Evolutionary conservation across 2,888 invertebrate species (phyloP).

Genomic region (Mythimna albipuncta): DNA sequence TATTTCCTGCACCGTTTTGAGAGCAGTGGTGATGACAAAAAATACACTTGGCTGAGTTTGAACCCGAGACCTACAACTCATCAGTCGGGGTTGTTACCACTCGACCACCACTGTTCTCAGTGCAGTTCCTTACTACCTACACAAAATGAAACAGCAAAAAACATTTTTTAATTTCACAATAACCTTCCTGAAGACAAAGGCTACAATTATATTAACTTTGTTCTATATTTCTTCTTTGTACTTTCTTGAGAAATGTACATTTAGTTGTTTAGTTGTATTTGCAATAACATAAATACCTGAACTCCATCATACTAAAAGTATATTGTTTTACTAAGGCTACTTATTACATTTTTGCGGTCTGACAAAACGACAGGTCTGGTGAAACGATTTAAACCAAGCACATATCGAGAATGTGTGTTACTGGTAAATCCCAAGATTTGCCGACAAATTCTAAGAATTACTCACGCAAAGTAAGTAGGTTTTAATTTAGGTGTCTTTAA

Average conservation of each 20-base stretch:
- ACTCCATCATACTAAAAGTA: background rate
- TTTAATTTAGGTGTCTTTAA: too few species aligned
- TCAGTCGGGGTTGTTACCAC: too few species aligned
- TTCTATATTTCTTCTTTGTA: background rate
- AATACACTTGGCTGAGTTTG: too few species aligned
- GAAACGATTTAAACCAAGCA: background rate
- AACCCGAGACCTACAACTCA: too few species aligned
- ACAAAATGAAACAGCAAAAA: slow-evolving; percentile 7
- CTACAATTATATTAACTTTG: slow-evolving; percentile 5
- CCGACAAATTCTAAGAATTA: too few species aligned
- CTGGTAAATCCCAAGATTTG: too few species aligned
- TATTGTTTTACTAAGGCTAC: background rate
- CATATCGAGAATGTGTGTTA: background rate
- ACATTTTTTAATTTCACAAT: background rate
- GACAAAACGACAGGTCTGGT: background rate
- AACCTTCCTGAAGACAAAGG: background rate
- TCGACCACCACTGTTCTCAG: too few species aligned
- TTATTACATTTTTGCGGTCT: background rate
- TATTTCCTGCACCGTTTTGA: too few species aligned
- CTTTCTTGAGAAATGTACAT: background rate
- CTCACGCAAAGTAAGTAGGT: too few species aligned
- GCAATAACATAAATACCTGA: background rate
- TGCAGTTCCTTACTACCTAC: background rate
- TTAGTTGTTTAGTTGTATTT: background rate
- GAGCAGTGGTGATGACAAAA: too few species aligned